Base-by-base conservation (phyloP, 2,113 vertebrate species). In the Zosterops lateralis region DNA sequence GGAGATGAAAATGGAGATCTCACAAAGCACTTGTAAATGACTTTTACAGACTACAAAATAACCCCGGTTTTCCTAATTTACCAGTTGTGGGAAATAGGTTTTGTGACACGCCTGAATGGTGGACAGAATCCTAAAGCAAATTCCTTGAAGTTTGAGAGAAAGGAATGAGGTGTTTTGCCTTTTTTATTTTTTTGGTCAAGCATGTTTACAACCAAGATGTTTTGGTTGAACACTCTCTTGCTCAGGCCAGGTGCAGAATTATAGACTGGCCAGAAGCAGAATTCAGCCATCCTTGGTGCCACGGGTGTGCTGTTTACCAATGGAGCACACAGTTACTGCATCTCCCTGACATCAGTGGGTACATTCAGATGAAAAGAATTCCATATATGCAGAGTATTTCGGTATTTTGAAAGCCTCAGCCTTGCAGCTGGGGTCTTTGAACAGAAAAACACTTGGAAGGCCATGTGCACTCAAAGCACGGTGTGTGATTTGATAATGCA, bases 401-500 rank as follows among this genome's bases (percentile, higher is more conserved):
- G 89, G 48, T 66, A 20, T 48, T 92, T 85, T 70, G 54, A 66
- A 91, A 87, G 40, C 20, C 53, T 4, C 24, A 45, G 66, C 24
- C 26, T 73, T 51, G 47, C 71, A 70, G 72, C 71, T 83, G 38
- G 34, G 28, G 21, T 83, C 89, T 92, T 67, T 47, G 71, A 92
- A 84, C 26, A 87, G 73, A 36, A 71, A 62, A 82, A 25, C 7
- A 1, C 45, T 83, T 71, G 66, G 80, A 65, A 79, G 95, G 54
- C 66, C 65, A 4, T 10, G 34, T 57, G 57, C 17, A 8, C 68
- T 65, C n/a, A 61, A 72, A 78, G 17, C 1, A 4, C 1, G 2
- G 48, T 51, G 7, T 58, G 77, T 82, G 93, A 76, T 85, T 74
- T 91, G 94, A 66, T 95, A 77, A 83, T 57, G 71, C 74, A 76